These are phyloP conservation scores for Zelleria hepariella DNA, from an alignment of 2,888 invertebrate species.

Conservation along the genomic window DNA sequence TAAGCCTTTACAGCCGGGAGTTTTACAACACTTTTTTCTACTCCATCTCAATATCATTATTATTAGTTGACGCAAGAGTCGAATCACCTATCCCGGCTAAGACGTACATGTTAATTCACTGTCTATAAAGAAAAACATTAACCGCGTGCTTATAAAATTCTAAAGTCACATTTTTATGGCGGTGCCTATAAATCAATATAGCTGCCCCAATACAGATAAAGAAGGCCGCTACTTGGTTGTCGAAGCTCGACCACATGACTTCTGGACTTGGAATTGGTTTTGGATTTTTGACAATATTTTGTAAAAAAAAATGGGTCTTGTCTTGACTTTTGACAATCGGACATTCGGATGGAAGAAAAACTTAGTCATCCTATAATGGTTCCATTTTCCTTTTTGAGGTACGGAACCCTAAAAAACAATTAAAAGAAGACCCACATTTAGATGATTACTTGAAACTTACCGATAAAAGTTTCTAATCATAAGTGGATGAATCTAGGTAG, in stretches of 20 bases:
- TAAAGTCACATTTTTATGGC: not conserved
- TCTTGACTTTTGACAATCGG: too few species aligned
- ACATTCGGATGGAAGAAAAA: too few species aligned
- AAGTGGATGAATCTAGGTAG: too few species aligned
- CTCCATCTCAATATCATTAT: not conserved
- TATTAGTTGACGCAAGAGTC: not conserved
- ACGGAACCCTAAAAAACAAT: too few species aligned
- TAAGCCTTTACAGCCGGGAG: conserved; percentile 55
- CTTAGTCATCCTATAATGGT: too few species aligned
- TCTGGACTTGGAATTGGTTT: not conserved
- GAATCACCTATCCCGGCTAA: conserved; percentile 29
- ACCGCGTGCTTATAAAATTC: conserved; percentile 7
- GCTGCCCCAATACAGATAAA: not conserved
- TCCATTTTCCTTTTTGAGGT: too few species aligned
- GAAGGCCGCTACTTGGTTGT: not conserved
- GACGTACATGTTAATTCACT: conserved; percentile 60
- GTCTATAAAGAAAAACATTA: conserved; percentile 49
- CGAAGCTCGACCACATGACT: not conserved
- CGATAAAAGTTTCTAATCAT: too few species aligned
- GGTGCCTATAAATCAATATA: not conserved
- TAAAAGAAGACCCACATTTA: too few species aligned
- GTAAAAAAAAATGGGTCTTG: not conserved
- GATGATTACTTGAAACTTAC: too few species aligned
- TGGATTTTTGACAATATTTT: not conserved
- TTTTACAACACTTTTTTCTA: conserved; percentile 47